A percentile compares a stretch with the other conserved stretches of the same genome.
Conservation (phyloP, 2,888 invertebrate species). For the Phoenoteleia sp. region DNA sequence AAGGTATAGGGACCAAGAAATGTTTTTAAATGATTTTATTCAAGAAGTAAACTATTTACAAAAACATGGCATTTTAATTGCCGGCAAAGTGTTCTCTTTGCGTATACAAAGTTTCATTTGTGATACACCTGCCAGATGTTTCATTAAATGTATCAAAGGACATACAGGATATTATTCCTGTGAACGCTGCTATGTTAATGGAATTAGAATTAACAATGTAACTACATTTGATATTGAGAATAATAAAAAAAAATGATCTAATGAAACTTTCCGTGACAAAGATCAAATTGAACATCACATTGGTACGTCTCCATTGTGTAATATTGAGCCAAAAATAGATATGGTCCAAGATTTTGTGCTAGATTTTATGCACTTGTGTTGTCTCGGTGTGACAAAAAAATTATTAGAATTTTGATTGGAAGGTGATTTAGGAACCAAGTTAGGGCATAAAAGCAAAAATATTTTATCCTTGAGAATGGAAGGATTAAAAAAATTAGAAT, state of each 20-base stretch:
- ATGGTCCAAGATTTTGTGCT: constrained; percentile 11
- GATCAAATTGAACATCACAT: not conserved
- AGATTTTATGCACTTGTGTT: constrained; percentile 38
- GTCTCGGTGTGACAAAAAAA: constrained; percentile 4
- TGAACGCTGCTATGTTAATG: constrained; percentile 63
- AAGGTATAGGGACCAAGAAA: constrained; percentile 37
- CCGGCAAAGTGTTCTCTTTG: constrained; percentile 25
- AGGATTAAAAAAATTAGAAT: not conserved
- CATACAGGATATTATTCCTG: constrained; percentile 70
- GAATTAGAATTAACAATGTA: constrained; percentile 26
- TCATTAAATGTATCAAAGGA: constrained; percentile 67
- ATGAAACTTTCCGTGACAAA: not conserved
- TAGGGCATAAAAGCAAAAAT: not conserved
- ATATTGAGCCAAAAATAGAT: not conserved
- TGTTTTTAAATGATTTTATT: constrained; percentile 50
- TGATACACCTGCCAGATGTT: too few species aligned
- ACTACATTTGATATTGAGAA: constrained; percentile 34
- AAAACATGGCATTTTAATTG: too few species aligned
- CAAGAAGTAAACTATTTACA: constrained; percentile 49
- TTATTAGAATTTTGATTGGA: not conserved
- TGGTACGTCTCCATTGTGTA: not conserved
- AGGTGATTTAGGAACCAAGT: not conserved
- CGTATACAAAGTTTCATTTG: constrained; percentile 62
- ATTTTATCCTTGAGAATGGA: constrained; percentile 26
- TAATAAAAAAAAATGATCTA: not conserved